Evolutionary conservation across 1,140 invertebrate genomes (phyloP), one percentile per base, ranked within the genome.

Genomic region (Platorchestia sp.): DNA sequence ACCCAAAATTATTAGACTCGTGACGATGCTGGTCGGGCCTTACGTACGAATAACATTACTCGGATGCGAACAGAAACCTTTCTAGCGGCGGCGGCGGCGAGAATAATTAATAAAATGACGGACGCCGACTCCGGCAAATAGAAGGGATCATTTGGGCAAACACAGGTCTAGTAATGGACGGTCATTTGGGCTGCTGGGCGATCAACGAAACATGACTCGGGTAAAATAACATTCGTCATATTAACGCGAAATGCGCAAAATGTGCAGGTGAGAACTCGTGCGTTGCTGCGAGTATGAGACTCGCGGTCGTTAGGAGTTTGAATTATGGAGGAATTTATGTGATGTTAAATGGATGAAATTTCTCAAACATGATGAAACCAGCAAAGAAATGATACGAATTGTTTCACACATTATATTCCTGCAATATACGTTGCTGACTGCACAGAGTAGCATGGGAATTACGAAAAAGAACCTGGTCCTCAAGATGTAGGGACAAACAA

Each of bases 101-200:
- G 87, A 90, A 90, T 44, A 42, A 90, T 90, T 90, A 90, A 90
- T 90, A 90, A 22, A 45, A 90, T 42, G 87, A 90, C 41, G 87
- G 10, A 42, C 87, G 44, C 41, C 87, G 87, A 75, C 14, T 36
- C 47, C 6, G 59, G 59, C 59, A 75, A 75, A 75, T 75, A 75
- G 27, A 19, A 75, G 59, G 59, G 59, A 75, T 75, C 59, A 22
- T 75, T 75, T 75, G 59, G 59, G 59, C 27, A 75, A 75, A 75
- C 59, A 75, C 59, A 19, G 59, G 59, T 14, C 59, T 75, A 36
- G 59, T 75, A 75, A 22, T 75, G 27, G 10, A 36, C 59, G 59
- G 36, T 22, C 59, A 75, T 75, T 75, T 10, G 14, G 36, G 59
- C 14, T 27, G 36, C 27, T 10, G 6, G 59, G 59, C 59, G 59